A percentile compares a stretch with the other conserved stretches of the same genome.
phyloP scores from a whole-genome alignment of 2,888 invertebrate species.

The Machimus atricapillus region DNA sequence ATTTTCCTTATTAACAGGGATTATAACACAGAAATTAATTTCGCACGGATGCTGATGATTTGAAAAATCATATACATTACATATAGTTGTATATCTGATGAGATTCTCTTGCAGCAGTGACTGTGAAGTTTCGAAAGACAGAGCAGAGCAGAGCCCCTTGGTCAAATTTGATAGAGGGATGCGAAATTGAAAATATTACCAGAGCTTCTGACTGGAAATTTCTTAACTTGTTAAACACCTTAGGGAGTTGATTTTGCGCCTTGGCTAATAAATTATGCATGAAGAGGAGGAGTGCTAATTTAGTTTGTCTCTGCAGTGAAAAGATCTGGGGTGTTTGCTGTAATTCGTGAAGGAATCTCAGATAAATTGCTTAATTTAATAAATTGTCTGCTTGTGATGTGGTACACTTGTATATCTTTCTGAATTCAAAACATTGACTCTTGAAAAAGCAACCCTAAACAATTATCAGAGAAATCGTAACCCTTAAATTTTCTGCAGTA shows the following conservation, averaged over 20 bases:
- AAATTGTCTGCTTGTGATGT: background rate
- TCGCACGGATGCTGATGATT: background rate
- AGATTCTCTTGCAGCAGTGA: background rate
- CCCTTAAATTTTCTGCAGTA: background rate
- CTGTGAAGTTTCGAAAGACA: background rate
- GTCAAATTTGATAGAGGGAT: background rate
- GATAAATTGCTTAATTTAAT: background rate
- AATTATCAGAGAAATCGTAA: background rate
- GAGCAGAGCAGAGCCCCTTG: background rate
- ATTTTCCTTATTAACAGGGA: background rate
- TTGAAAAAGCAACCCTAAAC: background rate
- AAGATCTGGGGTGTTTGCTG: background rate
- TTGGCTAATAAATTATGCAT: conserved; percentile 2
- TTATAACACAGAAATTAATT: background rate
- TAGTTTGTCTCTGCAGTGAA: background rate
- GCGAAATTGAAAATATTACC: background rate
- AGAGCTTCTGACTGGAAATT: background rate
- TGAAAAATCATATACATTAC: background rate
- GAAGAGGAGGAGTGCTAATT: conserved; percentile 1
- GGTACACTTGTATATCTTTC: background rate
- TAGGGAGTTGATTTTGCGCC: conserved; percentile 12
- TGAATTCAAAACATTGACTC: background rate
- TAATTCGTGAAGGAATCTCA: background rate
- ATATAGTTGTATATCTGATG: background rate
- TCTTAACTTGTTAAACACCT: conserved; percentile 14